phyloP scores from a whole-genome alignment of 1,140 invertebrate genomes.

The Drosophila eugracilis region DNA sequence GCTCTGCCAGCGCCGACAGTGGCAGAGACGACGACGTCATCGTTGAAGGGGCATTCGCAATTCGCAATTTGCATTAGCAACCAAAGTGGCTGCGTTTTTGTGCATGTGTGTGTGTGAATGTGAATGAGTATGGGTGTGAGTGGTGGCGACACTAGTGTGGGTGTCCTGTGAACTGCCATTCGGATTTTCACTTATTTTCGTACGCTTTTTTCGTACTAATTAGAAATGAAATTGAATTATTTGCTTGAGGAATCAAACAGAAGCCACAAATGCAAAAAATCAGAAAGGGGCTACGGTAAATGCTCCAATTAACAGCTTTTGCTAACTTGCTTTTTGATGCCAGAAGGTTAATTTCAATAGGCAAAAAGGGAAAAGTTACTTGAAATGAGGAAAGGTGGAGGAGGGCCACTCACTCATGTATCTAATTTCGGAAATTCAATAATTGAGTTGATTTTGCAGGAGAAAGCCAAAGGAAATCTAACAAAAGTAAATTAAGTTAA shows the following conservation, averaged over 20 bases:
- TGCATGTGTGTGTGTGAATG: slow-evolving; percentile 34
- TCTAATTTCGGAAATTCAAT: no score
- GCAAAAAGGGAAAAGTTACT: no score
- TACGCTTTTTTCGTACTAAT: slow-evolving; percentile 73
- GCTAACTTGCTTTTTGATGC: slow-evolving; percentile 7
- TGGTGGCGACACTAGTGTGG: slow-evolving; percentile 1
- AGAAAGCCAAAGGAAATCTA: no score
- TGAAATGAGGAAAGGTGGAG: no score
- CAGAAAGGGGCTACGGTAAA: slow-evolving; percentile 15
- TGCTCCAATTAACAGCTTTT: slow-evolving; percentile 44
- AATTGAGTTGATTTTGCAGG: no score
- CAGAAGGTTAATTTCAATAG: slow-evolving; percentile 3
- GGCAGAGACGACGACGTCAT: slow-evolving; percentile 7
- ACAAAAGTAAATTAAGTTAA: no score
- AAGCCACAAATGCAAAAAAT: slow-evolving; percentile 35
- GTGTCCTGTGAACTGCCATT: slow-evolving; percentile 17
- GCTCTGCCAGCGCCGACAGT: slow-evolving; percentile 11
- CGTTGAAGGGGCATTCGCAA: slow-evolving; percentile 47
- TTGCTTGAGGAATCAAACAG: slow-evolving; percentile 79
- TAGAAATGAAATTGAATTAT: slow-evolving; percentile 83
- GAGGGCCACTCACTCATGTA: no score
- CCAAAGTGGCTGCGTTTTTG: slow-evolving; percentile 77
- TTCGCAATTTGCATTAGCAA: slow-evolving; percentile 76
- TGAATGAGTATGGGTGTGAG: slow-evolving; percentile 17
- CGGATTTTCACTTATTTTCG: slow-evolving; percentile 37